These are phyloP conservation scores for Drosophila macrospina DNA, from an alignment of 2,888 invertebrate species.

Conservation along the genomic window DNA sequence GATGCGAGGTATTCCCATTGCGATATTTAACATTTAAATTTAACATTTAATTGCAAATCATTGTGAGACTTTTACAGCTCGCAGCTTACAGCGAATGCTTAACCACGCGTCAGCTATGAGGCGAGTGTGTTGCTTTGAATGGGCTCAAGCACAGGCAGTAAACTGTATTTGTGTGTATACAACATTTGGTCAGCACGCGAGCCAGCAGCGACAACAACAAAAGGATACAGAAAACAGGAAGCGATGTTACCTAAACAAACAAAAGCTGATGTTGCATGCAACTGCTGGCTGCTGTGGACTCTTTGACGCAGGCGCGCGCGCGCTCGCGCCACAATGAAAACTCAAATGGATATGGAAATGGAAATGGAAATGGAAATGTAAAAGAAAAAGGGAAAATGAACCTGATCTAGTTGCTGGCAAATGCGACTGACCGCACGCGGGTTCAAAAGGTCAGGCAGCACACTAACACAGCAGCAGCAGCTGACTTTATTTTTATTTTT, in stretches of 20 bases:
- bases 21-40: not conserved
- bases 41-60: not conserved
- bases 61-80: not conserved
- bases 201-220: constrained; percentile 16
- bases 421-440: constrained; percentile 48
- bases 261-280: constrained; percentile 41
- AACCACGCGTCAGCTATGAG: constrained; percentile 30
- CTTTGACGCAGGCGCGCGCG: no score
- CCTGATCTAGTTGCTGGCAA: constrained; percentile 35
- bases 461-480: constrained; percentile 29
- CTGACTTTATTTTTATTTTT: constrained; percentile 44
- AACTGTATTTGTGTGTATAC: constrained; percentile 25
- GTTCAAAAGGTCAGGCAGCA: constrained; percentile 36
- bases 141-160: not conserved
- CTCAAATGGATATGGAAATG: constrained; percentile 15
- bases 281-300: constrained; percentile 45
- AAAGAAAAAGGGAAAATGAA: constrained; percentile 15
- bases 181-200: constrained; percentile 49
- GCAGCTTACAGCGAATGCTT: constrained; percentile 6
- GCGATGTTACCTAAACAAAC: constrained; percentile 58
- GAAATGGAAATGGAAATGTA: constrained; percentile 10
- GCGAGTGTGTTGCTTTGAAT: not conserved
- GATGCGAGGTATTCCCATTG: not conserved
- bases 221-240: constrained; percentile 15
- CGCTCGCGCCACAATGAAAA: not conserved